Conservation (phyloP, 1,140 invertebrate genomes). For the Trichomalopsis sarcophagae region DNA sequence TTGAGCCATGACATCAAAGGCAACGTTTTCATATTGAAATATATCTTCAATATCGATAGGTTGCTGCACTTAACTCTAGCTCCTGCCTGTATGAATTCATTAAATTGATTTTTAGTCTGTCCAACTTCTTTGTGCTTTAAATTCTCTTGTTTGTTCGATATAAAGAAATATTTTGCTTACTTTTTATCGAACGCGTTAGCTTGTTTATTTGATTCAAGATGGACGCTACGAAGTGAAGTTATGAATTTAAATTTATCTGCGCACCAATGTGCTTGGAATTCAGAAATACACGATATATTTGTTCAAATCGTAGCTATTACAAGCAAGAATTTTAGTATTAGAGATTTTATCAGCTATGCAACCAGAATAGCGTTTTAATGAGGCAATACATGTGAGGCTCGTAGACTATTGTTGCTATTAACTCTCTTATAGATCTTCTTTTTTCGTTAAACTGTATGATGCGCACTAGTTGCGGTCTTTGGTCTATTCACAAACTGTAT, state of each 20-base stretch:
- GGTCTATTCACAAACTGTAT: constrained; percentile 41
- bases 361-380: constrained; percentile 1
- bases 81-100: neutral
- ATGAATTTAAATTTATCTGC: constrained; percentile 40
- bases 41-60: neutral
- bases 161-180: neutral
- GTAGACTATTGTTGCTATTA: neutral
- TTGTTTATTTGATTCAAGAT: constrained; percentile 33
- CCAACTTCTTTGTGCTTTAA: neutral
- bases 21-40: constrained; percentile 22
- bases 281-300: constrained; percentile 23
- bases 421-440: constrained; percentile 20
- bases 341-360: constrained; percentile 1
- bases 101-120: neutral
- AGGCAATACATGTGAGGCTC: neutral
- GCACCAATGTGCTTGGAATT: constrained; percentile 3
- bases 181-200: constrained; percentile 21
- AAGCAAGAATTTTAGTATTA: neutral
- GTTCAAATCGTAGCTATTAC: constrained; percentile 39
- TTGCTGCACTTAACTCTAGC: neutral
- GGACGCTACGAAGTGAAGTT: constrained; percentile 20
- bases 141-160: neutral
- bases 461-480: constrained; percentile 4
- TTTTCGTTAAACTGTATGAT: neutral
- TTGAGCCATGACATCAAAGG: neutral